phyloP scores from a whole-genome alignment of 2,888 invertebrate genomes.

The Drosophila nr. fundita region DNA sequence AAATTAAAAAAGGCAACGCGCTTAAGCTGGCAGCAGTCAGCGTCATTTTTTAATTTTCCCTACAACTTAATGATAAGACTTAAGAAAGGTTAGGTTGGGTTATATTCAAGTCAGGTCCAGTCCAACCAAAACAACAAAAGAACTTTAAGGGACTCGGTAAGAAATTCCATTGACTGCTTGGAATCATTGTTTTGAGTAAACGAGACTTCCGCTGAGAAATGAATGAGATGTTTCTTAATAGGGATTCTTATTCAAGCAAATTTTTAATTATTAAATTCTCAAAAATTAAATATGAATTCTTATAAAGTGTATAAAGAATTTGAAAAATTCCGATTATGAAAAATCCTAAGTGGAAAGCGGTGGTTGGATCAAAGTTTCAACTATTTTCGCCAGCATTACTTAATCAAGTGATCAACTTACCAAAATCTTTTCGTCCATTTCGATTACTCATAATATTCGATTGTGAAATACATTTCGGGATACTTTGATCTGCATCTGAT shows the following conservation, averaged over 20 bases:
- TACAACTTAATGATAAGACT: constrained; percentile 6
- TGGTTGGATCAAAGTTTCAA: neutral
- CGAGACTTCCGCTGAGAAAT: neutral
- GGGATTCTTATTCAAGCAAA: neutral
- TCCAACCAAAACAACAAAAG: neutral
- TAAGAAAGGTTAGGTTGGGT: neutral
- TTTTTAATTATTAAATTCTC: neutral
- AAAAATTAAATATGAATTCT: no score
- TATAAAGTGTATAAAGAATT: no score
- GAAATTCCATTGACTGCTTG: neutral
- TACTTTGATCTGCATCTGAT: constrained; percentile 6
- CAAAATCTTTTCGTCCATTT: neutral
- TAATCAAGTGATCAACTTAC: neutral
- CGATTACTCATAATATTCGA: neutral
- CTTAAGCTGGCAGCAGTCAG: neutral
- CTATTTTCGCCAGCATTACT: neutral
- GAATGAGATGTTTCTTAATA: neutral
- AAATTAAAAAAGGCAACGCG: constrained; percentile 8
- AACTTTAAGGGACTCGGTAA: neutral
- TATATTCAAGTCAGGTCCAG: neutral
- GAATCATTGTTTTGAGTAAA: neutral
- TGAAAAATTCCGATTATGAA: no score
- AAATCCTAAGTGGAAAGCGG: no score
- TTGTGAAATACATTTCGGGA: neutral
- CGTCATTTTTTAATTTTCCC: constrained; percentile 7